Base-by-base conservation (phyloP, 2,888 invertebrate species). In the Adineta ricciae region DNA sequence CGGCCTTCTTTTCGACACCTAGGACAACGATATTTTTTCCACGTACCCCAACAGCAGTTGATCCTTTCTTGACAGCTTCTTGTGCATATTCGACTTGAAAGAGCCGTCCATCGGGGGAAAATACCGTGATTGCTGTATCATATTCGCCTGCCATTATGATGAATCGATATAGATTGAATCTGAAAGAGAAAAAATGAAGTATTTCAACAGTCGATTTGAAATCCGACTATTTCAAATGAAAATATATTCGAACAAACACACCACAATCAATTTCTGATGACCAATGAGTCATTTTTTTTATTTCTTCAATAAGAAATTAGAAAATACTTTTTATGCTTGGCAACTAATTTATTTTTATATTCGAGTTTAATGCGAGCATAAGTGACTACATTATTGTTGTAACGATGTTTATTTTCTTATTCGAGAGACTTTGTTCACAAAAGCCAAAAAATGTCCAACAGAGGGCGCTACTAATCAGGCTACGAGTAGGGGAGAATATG, bases 41-140 rank as follows among this genome's bases (percentile, higher is more conserved):
- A 88, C 97, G 93, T 5, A 99, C 97, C 86, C 98, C 99, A 93
- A 99, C 99, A 90, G 99, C 99, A 85, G 99, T 99, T n/a, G 98
- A 98, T 87, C 99, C 99, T 91, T 99, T 99, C 88, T 97, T 94
- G 52, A 99, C 99, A 72, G 99, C 99, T 93, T 99, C 99, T 92
- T 99, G 99, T 54, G 99, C 99, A 92, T 99, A 99, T 93, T 99
- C 99, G 24, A 99, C 99, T 93, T 99, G 99, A 88, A 99, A 93
- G 88, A 99, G 93, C 93, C 99, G 99, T 11, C 99, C 99, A 91
- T 99, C 99, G 11, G 99, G 99, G 24, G 99, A 99, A 92, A 99
- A 99, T 88, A 99, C 98, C 87, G 99, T 99, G 89, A 99, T 99
- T 89, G 99, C 99, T 92, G 99, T 94, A 92, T 99, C 99, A 92